Evolutionary conservation across 2,888 invertebrate species (phyloP).

Genomic region (Apotomis capreana): DNA sequence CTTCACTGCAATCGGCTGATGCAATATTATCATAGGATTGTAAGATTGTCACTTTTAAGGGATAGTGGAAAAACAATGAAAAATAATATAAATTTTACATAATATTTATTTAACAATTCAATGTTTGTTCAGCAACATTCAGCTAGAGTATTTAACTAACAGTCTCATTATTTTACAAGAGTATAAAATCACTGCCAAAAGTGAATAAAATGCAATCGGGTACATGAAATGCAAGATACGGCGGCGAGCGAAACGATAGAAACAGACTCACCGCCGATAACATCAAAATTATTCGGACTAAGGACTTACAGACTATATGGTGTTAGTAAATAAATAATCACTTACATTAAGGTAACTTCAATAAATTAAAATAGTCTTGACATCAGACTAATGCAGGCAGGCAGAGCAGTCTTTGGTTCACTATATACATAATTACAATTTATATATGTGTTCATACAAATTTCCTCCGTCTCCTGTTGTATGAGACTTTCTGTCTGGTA

Average conservation of each 20-base stretch:
- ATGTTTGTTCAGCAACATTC: constrained; percentile 70
- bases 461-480: constrained; percentile 77
- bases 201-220: constrained; percentile 73
- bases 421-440: constrained; percentile 68
- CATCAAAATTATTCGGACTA: constrained; percentile 30
- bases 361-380: constrained; percentile 73
- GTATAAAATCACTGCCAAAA: constrained; percentile 73
- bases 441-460: constrained; percentile 44
- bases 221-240: constrained; percentile 67
- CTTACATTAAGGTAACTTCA: constrained; percentile 80
- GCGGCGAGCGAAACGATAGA: constrained; percentile 1
- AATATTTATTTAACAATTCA: constrained; percentile 71
- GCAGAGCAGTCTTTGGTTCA: constrained; percentile 79
- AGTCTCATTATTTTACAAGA: constrained; percentile 82
- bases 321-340: constrained; percentile 79
- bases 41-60: constrained; percentile 4
- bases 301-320: constrained; percentile 52
- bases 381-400: constrained; percentile 63
- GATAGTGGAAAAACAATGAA: constrained; percentile 35
- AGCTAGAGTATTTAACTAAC: constrained; percentile 80
- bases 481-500: constrained; percentile 72
- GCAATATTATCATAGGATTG: constrained; percentile 51
- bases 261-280: constrained; percentile 1
- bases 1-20: constrained; percentile 57
- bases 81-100: constrained; percentile 53